These are phyloP conservation scores for Pristionchus maxplancki DNA, from an alignment of 2,888 invertebrate genomes.

Conservation along the genomic window DNA sequence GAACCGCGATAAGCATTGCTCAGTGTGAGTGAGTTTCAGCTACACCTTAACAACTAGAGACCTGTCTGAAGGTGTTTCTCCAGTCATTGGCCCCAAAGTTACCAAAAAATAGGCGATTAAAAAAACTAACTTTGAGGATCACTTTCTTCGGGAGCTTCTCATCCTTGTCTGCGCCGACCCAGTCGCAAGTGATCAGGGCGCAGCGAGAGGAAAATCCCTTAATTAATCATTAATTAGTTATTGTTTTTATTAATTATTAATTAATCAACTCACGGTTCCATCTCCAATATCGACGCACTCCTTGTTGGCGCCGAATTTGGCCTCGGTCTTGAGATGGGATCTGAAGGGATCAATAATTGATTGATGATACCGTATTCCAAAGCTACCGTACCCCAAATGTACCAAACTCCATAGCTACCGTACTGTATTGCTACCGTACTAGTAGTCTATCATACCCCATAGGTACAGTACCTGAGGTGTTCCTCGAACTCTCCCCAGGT, in stretches of 20 bases:
- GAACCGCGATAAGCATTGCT: background rate
- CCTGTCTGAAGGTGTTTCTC: background rate
- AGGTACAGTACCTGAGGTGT: conserved; percentile 10
- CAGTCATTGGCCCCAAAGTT: too few relatives aligned
- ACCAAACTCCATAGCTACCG: too few relatives aligned
- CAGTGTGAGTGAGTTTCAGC: background rate
- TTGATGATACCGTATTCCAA: background rate
- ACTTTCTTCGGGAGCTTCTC: conserved; percentile 15
- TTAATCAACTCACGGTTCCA: background rate
- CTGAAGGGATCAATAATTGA: background rate
- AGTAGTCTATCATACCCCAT: background rate
- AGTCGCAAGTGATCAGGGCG: conserved; percentile 1
- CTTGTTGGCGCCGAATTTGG: background rate
- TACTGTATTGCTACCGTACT: too few relatives aligned
- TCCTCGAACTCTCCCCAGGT: conserved; percentile 26
- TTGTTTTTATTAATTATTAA: background rate
- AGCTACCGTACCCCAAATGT: too few relatives aligned
- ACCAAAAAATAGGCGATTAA: background rate
- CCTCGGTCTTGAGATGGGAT: conserved; percentile 6
- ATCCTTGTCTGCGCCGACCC: background rate
- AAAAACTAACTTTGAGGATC: background rate
- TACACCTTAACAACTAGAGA: background rate
- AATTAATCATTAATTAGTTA: background rate
- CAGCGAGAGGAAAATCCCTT: conserved; percentile 11
- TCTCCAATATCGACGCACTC: background rate